Evolutionary conservation across 1,140 invertebrate genomes (phyloP), one percentile per base, ranked within the genome.

Genomic region (Trachelipus rathkii): DNA sequence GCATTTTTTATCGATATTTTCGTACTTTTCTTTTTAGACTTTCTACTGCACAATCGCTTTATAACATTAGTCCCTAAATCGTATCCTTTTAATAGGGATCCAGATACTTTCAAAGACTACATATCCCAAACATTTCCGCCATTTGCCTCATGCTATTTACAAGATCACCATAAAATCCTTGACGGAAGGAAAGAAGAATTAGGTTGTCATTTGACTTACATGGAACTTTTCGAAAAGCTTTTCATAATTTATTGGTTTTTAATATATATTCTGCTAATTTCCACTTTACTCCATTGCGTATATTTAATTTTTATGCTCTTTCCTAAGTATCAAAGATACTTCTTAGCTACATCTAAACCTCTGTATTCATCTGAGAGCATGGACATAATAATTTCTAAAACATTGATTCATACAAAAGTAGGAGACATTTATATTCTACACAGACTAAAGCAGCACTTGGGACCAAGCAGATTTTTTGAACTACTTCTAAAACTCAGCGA

Each of bases 81-180:
- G 0, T 60, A 74, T n/a, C 75, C 71, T 7, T 76, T 76, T 44
- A 5, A 45, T 21, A 53, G 78, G 9, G 78, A 79, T 44, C 74
- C 78, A 1, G 10, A 71, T 9, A 76, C 50, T 0, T 79, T 76
- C 72, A 50, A 74, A 0, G 78, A 79, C 46, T 74, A 77, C 68
- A 79, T 79, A 70, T 79, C 78, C 9, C 71, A 74, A 24, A 77
- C 73, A 10, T 79, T 79, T 45, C 73, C 73, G 0, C 73, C 73
- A 3, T 75, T 75, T 68, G 73, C 50, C 3, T 68, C 43, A 8
- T 75, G 73, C 33, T 24, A 10, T 10, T n/a, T 75, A 8, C 53
- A 45, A 8, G 9, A 24, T 0, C 53, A 66, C 11, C 73, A 75
- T 21, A 11, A 44, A 44, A n/a, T 75, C 23, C 11, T 33, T 33